Conservation (phyloP, 2,888 invertebrate genomes). For the Apamea sordens region DNA sequence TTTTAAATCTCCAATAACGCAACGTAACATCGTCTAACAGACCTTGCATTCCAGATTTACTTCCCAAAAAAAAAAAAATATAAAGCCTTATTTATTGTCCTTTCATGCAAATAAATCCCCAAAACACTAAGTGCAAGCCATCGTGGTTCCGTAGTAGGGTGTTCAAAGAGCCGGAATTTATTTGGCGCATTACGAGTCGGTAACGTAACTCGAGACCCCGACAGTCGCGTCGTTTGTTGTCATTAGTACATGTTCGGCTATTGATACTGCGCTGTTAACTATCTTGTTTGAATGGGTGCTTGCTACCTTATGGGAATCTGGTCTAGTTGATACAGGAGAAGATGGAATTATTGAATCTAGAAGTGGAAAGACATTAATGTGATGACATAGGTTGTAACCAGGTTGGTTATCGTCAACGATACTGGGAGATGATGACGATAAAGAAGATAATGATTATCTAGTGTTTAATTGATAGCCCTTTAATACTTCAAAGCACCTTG, state of each 20-base stretch:
- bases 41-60: not conserved
- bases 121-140: conserved; percentile 32
- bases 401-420: not conserved
- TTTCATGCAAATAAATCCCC: conserved; percentile 23
- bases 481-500: not conserved
- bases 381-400: no score
- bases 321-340: not conserved
- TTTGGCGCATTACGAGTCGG: conserved; percentile 68
- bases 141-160: conserved; percentile 59
- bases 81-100: not conserved
- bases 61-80: conserved; percentile 8
- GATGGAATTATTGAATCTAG: not conserved
- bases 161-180: conserved; percentile 64
- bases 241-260: conserved; percentile 55
- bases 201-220: conserved; percentile 68
- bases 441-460: not conserved
- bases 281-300: conserved; percentile 9
- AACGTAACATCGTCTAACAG: not conserved
- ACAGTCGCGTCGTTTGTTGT: conserved; percentile 62
- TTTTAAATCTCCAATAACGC: not conserved
- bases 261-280: conserved; percentile 43
- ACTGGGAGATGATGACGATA: not conserved
- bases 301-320: conserved; percentile 3
- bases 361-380: no score
- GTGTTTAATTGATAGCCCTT: not conserved